Evolutionary conservation across 2,888 invertebrate genomes (phyloP), one percentile per base, ranked within the genome.

Genomic region (Rotaria sp.): DNA sequence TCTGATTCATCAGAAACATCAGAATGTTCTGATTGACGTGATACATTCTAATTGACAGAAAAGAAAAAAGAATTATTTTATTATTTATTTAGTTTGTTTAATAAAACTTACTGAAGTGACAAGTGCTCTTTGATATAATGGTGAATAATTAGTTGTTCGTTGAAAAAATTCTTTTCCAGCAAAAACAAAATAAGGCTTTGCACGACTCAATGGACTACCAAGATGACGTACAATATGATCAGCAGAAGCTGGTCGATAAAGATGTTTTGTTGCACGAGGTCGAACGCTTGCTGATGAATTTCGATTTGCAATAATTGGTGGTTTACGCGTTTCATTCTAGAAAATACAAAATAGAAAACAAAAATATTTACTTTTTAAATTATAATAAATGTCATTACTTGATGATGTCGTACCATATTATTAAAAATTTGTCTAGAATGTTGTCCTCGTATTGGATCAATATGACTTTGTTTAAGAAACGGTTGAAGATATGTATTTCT

Each of bases 401-500:
- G 80, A 45, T 38, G 80, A 80, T 80, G n/a, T 7, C 67, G 67
- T 7, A 80, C 2, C 26, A 80, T 80, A 45, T 45, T 45, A 13
- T 26, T 24, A 7, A 45, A 45, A 26, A 80, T 26, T 41, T 45
- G 45, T 80, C 15, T 24, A 15, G 45, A 45, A 80, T 41, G n/a
- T 80, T 80, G 41, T 80, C 24, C 41, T 41, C 45, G 45, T 26
- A 80, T 45, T 26, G 80, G 80, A 80, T 80, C 80, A 15, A 80
- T 80, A 45, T 80, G 80, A 45, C 11, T 45, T 45, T 80, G 80
- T 67, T 67, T 67, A 26, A 80, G 45, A 80, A 45, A 80, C 1
- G 80, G 80, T 80, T 80, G 80, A 26, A 80, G 24, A 80, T 45
- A 80, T n/a, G 80, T n/a, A 80, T 45, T 80, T 45, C 80, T 80